phyloP scores from a whole-genome alignment of 2,797 vertebrate species.

The Clarias platycephalus region DNA sequence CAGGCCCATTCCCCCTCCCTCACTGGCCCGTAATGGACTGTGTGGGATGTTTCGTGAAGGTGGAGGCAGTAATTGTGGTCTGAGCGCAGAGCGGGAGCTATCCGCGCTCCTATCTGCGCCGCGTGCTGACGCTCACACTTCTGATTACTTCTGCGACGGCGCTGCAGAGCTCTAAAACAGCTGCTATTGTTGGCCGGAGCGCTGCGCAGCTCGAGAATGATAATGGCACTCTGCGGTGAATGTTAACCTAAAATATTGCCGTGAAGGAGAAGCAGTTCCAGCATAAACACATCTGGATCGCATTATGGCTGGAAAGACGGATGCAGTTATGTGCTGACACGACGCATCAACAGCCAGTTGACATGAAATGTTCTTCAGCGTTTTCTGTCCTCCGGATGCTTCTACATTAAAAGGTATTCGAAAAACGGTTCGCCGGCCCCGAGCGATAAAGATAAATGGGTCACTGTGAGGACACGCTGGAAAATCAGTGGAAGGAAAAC shows the following conservation, averaged over 20 bases:
- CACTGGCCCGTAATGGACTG: slow-evolving; percentile 26
- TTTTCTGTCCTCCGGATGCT: neutral
- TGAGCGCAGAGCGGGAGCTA: slow-evolving; percentile 19
- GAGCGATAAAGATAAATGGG: slow-evolving; percentile 15
- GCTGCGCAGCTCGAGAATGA: slow-evolving; percentile 39
- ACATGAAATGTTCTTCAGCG: slow-evolving; percentile 15
- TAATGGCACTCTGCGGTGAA: slow-evolving; percentile 42
- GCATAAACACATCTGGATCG: slow-evolving; percentile 56
- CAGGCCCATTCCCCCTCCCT: slow-evolving; percentile 15
- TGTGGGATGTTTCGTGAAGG: slow-evolving; percentile 45
- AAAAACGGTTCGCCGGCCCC: neutral
- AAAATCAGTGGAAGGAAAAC: neutral
- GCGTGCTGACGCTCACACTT: slow-evolving; percentile 41
- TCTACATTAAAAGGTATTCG: slow-evolving; percentile 20
- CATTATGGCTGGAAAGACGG: slow-evolving; percentile 43
- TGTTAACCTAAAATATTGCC: slow-evolving; percentile 38
- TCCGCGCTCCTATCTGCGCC: neutral
- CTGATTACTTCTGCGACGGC: slow-evolving; percentile 38
- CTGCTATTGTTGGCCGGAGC: slow-evolving; percentile 41
- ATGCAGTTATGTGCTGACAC: slow-evolving; percentile 32
- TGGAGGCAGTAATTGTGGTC: slow-evolving; percentile 47
- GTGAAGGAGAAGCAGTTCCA: slow-evolving; percentile 36
- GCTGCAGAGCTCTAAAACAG: slow-evolving; percentile 37
- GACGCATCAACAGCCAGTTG: slow-evolving; percentile 28
- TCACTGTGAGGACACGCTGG: neutral